Percentiles rank a stretch among this genome's conserved stretches.
Evolutionary conservation across 2,888 invertebrate species (phyloP).

Genomic region (Caenorhabditis uteleia): DNA sequence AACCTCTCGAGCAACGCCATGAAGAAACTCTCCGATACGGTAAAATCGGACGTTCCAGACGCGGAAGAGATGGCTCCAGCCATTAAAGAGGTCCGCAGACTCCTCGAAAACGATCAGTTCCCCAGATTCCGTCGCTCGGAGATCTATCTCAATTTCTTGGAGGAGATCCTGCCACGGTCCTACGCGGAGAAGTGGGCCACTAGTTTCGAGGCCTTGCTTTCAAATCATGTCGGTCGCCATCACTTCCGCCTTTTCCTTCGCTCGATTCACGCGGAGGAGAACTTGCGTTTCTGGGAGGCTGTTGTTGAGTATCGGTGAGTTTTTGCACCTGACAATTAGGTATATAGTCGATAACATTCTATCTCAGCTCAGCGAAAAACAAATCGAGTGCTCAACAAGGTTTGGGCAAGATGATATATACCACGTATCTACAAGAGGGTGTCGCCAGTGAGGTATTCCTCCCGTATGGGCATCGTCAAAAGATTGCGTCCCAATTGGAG

Average conservation of each 20-base stretch:
- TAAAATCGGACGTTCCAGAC: slow-evolving; percentile 57
- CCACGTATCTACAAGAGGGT: slow-evolving; percentile 65
- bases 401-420: slow-evolving; percentile 61
- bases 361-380: slow-evolving; percentile 52
- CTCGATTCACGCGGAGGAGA: slow-evolving; percentile 68
- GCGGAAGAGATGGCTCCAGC: slow-evolving; percentile 60
- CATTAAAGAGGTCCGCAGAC: slow-evolving; percentile 56
- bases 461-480: slow-evolving; percentile 66
- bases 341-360: neutral
- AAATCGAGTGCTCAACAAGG: slow-evolving; percentile 62
- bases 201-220: slow-evolving; percentile 65
- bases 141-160: slow-evolving; percentile 54
- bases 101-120: slow-evolving; percentile 68
- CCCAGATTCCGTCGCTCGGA: slow-evolving; percentile 67
- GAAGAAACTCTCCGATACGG: slow-evolving; percentile 55
- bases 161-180: slow-evolving; percentile 59
- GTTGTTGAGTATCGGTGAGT: slow-evolving; percentile 61
- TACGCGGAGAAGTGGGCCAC: slow-evolving; percentile 67
- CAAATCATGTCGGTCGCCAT: slow-evolving; percentile 67
- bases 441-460: slow-evolving; percentile 64
- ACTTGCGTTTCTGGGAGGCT: slow-evolving; percentile 67
- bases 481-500: slow-evolving; percentile 57
- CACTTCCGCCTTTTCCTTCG: slow-evolving; percentile 66
- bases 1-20: slow-evolving; percentile 63
- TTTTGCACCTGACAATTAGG: slow-evolving; percentile 16